A percentile compares a stretch with the other conserved stretches of the same genome.
phyloP scores from a whole-genome alignment of 2,113 vertebrate genomes.

The Morone chrysops region DNA sequence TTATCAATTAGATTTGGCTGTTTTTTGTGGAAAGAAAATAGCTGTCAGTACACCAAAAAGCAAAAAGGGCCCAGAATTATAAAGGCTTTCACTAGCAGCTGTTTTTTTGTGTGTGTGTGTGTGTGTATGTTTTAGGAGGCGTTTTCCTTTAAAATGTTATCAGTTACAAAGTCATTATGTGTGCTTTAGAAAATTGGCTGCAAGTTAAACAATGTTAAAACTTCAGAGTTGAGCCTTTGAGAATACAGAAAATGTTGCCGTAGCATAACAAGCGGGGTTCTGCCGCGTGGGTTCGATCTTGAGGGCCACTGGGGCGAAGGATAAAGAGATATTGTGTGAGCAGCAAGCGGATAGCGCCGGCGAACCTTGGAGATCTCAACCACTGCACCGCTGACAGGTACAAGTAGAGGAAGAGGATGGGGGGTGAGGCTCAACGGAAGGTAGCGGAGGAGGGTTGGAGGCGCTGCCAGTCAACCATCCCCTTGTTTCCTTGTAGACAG shows the following conservation, averaged over 20 bases:
- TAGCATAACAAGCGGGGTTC: constrained; percentile 24
- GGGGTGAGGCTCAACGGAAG: constrained; percentile 19
- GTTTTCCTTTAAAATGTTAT: neutral
- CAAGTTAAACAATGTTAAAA: constrained; percentile 38
- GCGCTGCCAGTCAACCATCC: constrained; percentile 55
- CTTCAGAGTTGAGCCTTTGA: constrained; percentile 32
- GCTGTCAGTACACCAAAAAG: neutral
- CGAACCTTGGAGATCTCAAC: constrained; percentile 57
- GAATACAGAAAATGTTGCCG: constrained; percentile 18
- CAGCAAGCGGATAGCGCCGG: constrained; percentile 17
- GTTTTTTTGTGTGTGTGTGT: neutral
- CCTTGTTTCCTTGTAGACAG: constrained; percentile 57
- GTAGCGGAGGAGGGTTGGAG: constrained; percentile 12
- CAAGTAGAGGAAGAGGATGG: constrained; percentile 13
- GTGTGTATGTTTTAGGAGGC: neutral
- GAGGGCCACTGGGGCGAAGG: constrained; percentile 23
- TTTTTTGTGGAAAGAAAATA: neutral
- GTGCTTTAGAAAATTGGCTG: constrained; percentile 43
- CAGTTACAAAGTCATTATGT: constrained; percentile 1
- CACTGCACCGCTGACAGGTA: constrained; percentile 53
- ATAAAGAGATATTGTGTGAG: constrained; percentile 59
- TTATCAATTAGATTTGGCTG: neutral
- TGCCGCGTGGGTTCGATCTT: constrained; percentile 18
- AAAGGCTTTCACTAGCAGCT: neutral
- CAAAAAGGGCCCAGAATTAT: neutral